phyloP scores from a whole-genome alignment of 2,797 vertebrate species.

The Bufotes viridis region DNA sequence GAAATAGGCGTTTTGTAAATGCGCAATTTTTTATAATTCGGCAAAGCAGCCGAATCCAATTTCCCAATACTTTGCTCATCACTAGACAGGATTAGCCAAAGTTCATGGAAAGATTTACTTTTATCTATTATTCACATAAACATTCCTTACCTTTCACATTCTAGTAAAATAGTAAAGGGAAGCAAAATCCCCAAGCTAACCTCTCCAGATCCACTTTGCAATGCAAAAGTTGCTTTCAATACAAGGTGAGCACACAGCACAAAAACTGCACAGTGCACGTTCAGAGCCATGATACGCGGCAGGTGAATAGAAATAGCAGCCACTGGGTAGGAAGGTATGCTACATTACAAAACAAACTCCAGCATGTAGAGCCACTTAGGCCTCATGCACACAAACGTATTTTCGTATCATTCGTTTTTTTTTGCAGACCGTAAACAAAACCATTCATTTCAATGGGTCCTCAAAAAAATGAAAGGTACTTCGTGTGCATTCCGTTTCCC shows the following conservation, averaged over 20 bases:
- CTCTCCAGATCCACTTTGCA: constrained; percentile 27
- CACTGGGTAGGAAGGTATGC: not conserved
- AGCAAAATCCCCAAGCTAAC: not conserved
- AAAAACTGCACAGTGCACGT: not conserved
- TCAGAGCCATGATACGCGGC: not conserved
- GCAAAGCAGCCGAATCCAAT: no score
- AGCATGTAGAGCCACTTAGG: not conserved
- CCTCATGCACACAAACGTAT: no score
- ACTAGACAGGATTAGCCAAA: not conserved
- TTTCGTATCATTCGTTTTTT: no score
- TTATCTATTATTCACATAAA: not conserved
- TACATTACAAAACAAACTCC: not conserved
- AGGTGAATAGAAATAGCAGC: constrained; percentile 29
- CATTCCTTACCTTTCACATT: not conserved
- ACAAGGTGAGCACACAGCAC: not conserved
- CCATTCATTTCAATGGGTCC: no score
- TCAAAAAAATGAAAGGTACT: no score
- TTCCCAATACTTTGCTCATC: no score
- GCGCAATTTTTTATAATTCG: no score
- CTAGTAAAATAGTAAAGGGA: not conserved
- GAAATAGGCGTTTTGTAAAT: no score
- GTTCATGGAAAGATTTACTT: not conserved
- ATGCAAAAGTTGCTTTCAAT: constrained; percentile 11
- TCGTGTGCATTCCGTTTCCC: no score
- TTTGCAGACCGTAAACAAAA: no score